Conservation (phyloP, 1,140 invertebrate genomes). For the Aphelinus atriplicis region DNA sequence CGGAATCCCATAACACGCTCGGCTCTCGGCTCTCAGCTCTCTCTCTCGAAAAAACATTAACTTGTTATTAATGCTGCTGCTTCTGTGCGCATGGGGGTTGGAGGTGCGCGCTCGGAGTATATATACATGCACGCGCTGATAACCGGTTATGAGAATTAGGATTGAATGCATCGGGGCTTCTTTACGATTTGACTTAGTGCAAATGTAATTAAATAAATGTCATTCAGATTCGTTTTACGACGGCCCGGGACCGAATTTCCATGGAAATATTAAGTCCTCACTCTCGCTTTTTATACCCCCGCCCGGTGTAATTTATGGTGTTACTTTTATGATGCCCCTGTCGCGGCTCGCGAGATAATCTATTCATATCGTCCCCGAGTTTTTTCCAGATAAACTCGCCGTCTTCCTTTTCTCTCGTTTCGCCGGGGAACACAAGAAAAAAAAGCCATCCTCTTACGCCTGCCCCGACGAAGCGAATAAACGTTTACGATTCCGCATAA, state of each 20-base stretch:
- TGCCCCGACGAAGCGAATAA: too few relatives aligned
- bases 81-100: background rate
- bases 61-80: conserved; percentile 7
- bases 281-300: conserved; percentile 45
- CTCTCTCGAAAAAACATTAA: conserved; percentile 24
- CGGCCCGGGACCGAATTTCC: conserved; percentile 43
- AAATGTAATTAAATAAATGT: conserved; percentile 46
- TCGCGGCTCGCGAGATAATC: conserved; percentile 31
- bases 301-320: conserved; percentile 54
- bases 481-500: too few relatives aligned
- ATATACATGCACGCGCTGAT: background rate
- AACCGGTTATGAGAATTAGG: conserved; percentile 25
- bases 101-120: too few relatives aligned
- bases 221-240: conserved; percentile 56
- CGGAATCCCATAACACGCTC: too few relatives aligned
- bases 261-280: conserved; percentile 44
- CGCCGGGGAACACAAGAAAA: background rate
- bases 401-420: conserved; percentile 1
- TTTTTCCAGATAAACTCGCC: conserved; percentile 8
- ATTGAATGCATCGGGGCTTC: conserved; percentile 30
- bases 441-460: too few relatives aligned
- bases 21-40: too few relatives aligned
- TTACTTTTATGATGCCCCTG: conserved; percentile 59
- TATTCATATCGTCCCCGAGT: conserved; percentile 21
- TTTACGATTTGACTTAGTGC: conserved; percentile 37